Evolutionary conservation across 1,140 invertebrate genomes (phyloP).

Genomic region (Teleogryllus occipitalis): DNA sequence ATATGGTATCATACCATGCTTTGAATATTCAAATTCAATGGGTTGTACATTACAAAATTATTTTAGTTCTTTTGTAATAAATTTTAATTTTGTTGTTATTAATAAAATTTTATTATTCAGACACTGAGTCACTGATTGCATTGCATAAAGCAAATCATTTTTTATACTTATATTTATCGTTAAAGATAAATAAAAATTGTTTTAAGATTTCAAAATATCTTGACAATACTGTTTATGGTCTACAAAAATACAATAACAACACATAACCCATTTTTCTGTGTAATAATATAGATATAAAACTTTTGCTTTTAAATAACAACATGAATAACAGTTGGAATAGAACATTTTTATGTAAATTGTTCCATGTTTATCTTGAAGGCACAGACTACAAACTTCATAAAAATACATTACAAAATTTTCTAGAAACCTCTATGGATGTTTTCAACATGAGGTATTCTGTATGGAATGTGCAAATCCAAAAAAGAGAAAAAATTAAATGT

Average conservation of each 20-base stretch:
- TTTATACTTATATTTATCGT: not conserved
- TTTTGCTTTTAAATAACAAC: not conserved
- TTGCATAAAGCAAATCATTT: too few species aligned
- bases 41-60: not conserved
- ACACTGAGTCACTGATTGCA: too few species aligned
- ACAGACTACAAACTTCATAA: not conserved
- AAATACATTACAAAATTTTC: not conserved
- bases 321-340: not conserved
- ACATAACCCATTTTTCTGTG: too few species aligned
- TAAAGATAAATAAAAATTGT: not conserved
- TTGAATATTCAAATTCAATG: not conserved
- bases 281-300: not conserved
- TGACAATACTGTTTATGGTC: not conserved
- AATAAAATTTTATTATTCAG: too few species aligned
- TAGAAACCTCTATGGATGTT: not conserved
- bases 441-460: not conserved
- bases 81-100: not conserved
- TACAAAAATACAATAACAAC: too few species aligned
- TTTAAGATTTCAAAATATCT: not conserved
- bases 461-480: not conserved
- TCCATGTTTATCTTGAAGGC: not conserved
- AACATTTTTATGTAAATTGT: not conserved
- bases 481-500: not conserved
- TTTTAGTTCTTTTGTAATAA: not conserved
- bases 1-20: not conserved